Evolutionary conservation across 2,888 invertebrate species (phyloP).

Genomic region (Andrena haemorrhoa): DNA sequence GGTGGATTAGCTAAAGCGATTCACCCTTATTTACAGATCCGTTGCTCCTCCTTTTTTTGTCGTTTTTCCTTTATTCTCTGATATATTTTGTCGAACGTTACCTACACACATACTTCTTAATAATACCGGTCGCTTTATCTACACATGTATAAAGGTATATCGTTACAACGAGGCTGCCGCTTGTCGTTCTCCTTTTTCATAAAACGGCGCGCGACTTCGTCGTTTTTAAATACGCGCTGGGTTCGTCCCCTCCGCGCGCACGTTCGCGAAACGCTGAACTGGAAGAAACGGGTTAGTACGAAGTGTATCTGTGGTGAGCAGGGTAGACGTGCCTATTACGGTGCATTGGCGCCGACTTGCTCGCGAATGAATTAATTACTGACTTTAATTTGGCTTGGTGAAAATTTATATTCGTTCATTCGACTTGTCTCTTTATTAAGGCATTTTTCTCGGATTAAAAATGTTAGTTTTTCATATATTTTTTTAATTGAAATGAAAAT

Average conservation of each 20-base stretch:
- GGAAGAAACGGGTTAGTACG: conserved; percentile 21
- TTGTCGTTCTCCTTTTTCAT: neutral
- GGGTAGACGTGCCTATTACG: no score
- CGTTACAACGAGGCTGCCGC: conserved; percentile 40
- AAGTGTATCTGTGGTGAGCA: neutral
- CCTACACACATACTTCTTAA: conserved; percentile 66
- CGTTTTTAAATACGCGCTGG: neutral
- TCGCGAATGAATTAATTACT: no score
- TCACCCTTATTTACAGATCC: conserved; percentile 65
- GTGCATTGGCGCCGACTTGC: no score
- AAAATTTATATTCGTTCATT: no score
- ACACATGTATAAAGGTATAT: conserved; percentile 70
- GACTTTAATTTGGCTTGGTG: no score
- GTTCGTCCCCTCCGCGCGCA: neutral
- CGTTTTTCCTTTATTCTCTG: conserved; percentile 19
- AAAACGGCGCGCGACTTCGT: neutral
- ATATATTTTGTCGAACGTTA: conserved; percentile 42
- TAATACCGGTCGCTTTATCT: conserved; percentile 62
- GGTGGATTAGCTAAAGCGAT: conserved; percentile 58
- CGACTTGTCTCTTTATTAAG: no score
- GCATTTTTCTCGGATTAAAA: no score
- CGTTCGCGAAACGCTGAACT: neutral
- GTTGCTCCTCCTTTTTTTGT: neutral
- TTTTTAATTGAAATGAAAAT: no score
- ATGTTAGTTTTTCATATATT: no score